Conservation (phyloP, 2,797 vertebrate genomes). For the Pseudochirops corinnae region DNA sequence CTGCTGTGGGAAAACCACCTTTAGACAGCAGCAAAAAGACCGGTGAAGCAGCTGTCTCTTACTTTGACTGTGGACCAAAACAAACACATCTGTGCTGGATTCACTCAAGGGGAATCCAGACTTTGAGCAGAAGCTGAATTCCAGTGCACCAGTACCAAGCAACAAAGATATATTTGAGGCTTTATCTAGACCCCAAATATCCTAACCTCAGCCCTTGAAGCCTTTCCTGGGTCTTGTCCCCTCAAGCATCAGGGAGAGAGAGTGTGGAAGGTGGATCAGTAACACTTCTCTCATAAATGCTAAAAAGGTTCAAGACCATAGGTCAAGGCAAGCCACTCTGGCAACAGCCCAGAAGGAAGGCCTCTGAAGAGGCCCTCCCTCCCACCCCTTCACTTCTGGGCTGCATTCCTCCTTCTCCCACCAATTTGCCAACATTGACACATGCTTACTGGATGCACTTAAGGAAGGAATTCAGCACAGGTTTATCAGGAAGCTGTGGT, state of each 20-base stretch:
- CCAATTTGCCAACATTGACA: background rate
- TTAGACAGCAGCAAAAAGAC: background rate
- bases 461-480: slow-evolving; percentile 1
- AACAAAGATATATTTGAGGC: background rate
- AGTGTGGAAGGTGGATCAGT: background rate
- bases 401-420: background rate
- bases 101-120: background rate
- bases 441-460: background rate
- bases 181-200: background rate
- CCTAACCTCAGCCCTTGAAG: background rate
- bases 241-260: background rate
- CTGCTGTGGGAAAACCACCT: background rate
- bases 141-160: slow-evolving; percentile 1
- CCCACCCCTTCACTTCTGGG: slow-evolving; percentile 5
- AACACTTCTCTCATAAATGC: background rate
- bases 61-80: slow-evolving; percentile 1
- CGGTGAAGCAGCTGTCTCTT: background rate
- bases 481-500: background rate
- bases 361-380: background rate
- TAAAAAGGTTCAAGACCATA: background rate
- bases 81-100: background rate
- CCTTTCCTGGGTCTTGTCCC: background rate
- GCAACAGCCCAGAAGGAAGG: slow-evolving; percentile 6
- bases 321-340: background rate
- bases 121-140: background rate